Conservation (phyloP, 2,113 vertebrate genomes). For the Atherinomorus stipes region DNA sequence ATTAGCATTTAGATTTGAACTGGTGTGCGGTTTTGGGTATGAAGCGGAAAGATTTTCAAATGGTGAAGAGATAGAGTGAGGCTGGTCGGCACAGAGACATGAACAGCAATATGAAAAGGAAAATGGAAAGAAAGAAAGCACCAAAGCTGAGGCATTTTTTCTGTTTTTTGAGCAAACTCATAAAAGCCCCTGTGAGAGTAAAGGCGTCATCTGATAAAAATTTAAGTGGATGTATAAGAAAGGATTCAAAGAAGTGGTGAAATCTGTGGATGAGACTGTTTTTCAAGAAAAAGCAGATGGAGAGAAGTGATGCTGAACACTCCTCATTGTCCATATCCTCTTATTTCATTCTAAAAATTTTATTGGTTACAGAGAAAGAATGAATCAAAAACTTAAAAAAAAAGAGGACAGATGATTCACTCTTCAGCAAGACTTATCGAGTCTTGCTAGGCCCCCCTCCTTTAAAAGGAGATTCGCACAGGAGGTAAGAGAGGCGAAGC, state of each 20-base stretch:
- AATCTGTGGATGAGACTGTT: constrained; percentile 24
- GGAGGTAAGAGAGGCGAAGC: too few species aligned
- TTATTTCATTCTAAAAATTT: neutral
- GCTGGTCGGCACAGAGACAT: constrained; percentile 5
- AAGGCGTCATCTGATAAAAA: constrained; percentile 44
- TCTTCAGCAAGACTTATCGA: too few species aligned
- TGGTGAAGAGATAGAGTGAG: constrained; percentile 17
- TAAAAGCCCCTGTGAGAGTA: constrained; percentile 12
- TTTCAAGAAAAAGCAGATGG: constrained; percentile 14
- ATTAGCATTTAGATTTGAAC: constrained; percentile 81
- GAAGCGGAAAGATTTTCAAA: constrained; percentile 56
- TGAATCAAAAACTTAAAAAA: neutral
- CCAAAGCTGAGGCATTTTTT: constrained; percentile 25
- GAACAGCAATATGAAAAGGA: constrained; percentile 22
- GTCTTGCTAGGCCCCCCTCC: too few species aligned
- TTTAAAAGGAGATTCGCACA: too few species aligned
- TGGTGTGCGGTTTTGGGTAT: constrained; percentile 55
- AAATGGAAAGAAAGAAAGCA: constrained; percentile 4
- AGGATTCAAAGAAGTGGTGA: constrained; percentile 17
- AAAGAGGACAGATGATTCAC: too few species aligned
- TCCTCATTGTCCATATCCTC: constrained; percentile 5
- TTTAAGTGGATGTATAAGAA: constrained; percentile 24
- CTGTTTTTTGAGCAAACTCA: constrained; percentile 36
- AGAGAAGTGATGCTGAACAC: constrained; percentile 3
- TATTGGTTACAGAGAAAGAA: neutral